phyloP scores from a whole-genome alignment of 2,113 vertebrate genomes.

The Stegostoma tigrinum region DNA sequence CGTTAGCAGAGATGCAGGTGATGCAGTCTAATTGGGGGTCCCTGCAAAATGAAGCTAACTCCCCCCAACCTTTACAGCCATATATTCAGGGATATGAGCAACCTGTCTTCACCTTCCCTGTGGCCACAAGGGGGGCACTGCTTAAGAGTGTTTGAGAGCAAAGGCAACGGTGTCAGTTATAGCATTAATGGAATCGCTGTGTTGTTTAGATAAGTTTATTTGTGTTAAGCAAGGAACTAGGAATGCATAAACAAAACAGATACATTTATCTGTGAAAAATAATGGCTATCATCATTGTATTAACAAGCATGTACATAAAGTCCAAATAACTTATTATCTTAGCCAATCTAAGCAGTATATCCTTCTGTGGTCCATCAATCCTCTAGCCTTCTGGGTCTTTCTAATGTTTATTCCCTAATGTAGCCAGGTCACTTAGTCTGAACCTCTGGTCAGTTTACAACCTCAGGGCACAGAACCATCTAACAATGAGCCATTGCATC shows the following conservation, averaged over 20 bases:
- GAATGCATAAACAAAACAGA: neutral
- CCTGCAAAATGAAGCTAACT: neutral
- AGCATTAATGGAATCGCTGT: neutral
- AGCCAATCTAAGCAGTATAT: too few species aligned
- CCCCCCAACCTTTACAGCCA: neutral
- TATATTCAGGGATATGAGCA: neutral
- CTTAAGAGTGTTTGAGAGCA: neutral
- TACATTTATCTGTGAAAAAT: neutral
- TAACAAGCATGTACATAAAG: too few species aligned
- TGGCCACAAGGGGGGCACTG: neutral
- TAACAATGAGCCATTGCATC: too few species aligned
- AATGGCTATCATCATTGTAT: too few species aligned
- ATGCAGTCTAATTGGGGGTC: neutral
- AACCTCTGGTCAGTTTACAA: too few species aligned
- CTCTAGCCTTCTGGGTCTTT: too few species aligned
- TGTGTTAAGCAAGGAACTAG: neutral
- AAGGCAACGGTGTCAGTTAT: neutral
- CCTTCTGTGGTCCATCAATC: too few species aligned
- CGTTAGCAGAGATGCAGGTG: neutral
- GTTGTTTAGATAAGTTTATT: neutral
- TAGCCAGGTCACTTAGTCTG: too few species aligned
- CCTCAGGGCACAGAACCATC: too few species aligned
- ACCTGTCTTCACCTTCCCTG: neutral
- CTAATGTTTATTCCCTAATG: too few species aligned
- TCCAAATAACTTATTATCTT: too few species aligned